Base-by-base conservation (phyloP, 2,888 invertebrate species). In the Drosophila prolongata region DNA sequence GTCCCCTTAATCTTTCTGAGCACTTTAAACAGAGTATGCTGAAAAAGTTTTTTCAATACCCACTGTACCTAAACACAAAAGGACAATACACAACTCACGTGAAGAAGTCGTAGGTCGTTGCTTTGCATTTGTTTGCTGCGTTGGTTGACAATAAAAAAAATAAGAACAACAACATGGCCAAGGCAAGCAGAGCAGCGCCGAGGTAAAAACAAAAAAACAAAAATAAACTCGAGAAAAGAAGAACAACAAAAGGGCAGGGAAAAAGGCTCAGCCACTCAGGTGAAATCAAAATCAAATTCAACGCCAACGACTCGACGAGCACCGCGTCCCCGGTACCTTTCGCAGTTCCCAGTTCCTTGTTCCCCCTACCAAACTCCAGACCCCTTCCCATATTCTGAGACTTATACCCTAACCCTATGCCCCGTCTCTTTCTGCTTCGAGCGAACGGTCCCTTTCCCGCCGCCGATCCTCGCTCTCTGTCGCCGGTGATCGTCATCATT, bases 261-360 rank as follows among this genome's bases (percentile, higher is more conserved):
- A 34, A 70, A 49, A 75, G 65, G 56, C 57, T 42, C 77, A 78
- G 72, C 81, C 87, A 83, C 87, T 87, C 87, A 84, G 82, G 85
- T 80, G 84, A 87, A 82, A 87, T 84, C 87, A 85, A 87, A 85
- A 87, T 85, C 83, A 87, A 85, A 85, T 84, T 84, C 87, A 85
- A 87, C 87, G 83, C 83, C 87, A 87, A 70, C 80, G 72, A 77
- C 68, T 75, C 61, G 71, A 24, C 59, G 62, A 62, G 10, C 53
- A n/a, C 24, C 40, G 16, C 35, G 4, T 56, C 16, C 59, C 59
- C 47, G 4, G 4, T 30, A 14, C 30, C 40, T 43, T 50, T 46
- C 58, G 30, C 44, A 14, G 30, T 47, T 38, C 47, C 35, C 34
- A 44, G 34, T 61, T 57, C 47, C 62, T 56, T 56, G 43, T 67